Evolutionary conservation across 2,797 vertebrate genomes (phyloP).

Genomic region (Liasis olivaceus): DNA sequence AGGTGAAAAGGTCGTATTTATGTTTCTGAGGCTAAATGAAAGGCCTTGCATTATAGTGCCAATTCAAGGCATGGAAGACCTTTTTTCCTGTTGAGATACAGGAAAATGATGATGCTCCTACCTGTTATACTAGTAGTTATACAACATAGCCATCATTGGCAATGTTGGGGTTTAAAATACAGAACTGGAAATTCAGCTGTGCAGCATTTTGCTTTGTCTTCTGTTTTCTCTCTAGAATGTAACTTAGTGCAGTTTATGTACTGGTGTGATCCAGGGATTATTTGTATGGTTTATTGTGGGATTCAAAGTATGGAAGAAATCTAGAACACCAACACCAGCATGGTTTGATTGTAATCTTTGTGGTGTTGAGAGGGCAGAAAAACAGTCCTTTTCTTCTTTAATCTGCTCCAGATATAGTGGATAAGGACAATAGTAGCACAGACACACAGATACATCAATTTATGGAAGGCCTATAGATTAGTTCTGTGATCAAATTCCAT

Average conservation of each 20-base stretch:
- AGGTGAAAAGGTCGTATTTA: neutral
- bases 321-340: neutral
- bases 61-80: neutral
- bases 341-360: too few species aligned
- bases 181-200: neutral
- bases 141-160: neutral
- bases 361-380: neutral
- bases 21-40: neutral
- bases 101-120: neutral
- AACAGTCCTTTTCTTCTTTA: neutral
- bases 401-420: neutral
- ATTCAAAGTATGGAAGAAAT: neutral
- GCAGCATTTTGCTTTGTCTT: neutral
- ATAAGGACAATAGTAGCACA: neutral
- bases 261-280: neutral
- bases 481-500: neutral
- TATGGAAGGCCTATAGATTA: neutral
- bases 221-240: neutral
- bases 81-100: neutral
- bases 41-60: neutral
- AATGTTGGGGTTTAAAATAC: neutral
- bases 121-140: too few species aligned
- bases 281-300: neutral
- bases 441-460: neutral
- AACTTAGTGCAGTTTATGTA: neutral